Conservation (phyloP, 2,888 invertebrate genomes). For the Slavum lentiscoides region DNA sequence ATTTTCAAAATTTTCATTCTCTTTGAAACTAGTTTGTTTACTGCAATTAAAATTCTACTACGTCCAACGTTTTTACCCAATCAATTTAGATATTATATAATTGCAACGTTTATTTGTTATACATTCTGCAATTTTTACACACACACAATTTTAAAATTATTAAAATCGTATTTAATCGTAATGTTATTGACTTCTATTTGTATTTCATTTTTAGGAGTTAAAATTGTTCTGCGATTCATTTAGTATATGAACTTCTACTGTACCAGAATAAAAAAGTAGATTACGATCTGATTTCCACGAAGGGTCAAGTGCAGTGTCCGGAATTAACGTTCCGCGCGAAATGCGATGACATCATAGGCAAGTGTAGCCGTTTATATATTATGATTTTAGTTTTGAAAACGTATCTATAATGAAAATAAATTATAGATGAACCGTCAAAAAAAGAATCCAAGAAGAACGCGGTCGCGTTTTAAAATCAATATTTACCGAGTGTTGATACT, state of each 20-base stretch:
- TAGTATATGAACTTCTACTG: conserved; percentile 12
- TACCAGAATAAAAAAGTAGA: conserved; percentile 61
- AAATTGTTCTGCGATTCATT: background rate
- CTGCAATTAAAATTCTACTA: too few species aligned
- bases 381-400: background rate
- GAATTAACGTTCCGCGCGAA: conserved; percentile 92
- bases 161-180: too few species aligned
- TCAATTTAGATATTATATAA: too few species aligned
- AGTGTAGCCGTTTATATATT: conserved; percentile 68
- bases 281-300: conserved; percentile 92
- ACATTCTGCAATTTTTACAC: too few species aligned
- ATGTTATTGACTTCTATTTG: too few species aligned
- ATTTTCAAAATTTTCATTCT: too few species aligned
- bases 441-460: conserved; percentile 97
- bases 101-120: too few species aligned
- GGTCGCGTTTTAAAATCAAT: conserved; percentile 80
- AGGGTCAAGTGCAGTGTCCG: conserved; percentile 95
- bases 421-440: conserved; percentile 77
- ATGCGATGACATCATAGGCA: conserved; percentile 75
- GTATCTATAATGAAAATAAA: background rate
- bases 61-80: too few species aligned
- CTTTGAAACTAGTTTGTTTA: too few species aligned
- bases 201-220: too few species aligned
- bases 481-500: conserved; percentile 70
- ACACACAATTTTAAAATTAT: too few species aligned